These are phyloP conservation scores for Crotalus tigris DNA, from an alignment of 2,113 vertebrate genomes.

Conservation along the genomic window DNA sequence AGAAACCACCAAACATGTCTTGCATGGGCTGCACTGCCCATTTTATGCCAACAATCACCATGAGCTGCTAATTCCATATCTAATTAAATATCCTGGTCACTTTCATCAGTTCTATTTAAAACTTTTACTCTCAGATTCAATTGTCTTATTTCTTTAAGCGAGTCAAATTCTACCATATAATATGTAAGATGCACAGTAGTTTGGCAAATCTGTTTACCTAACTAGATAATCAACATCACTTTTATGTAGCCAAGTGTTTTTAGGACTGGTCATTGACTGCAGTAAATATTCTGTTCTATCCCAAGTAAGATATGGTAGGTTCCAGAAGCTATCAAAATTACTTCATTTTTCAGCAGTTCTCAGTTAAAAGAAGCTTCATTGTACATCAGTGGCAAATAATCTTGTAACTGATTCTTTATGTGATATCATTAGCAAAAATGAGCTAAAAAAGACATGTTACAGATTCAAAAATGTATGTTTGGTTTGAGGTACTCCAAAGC, in stretches of 20 bases:
- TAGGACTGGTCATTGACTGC: neutral
- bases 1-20: neutral
- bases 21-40: neutral
- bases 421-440: neutral
- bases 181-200: neutral
- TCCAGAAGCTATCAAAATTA: neutral
- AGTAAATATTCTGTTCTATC: neutral
- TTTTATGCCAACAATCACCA: neutral
- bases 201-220: neutral
- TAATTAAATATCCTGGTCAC: neutral
- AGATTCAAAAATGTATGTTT: neutral
- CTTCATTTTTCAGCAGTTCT: neutral
- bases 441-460: neutral
- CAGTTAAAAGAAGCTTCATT: neutral
- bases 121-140: neutral
- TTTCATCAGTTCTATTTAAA: neutral
- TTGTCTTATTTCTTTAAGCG: neutral
- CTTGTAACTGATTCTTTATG: neutral
- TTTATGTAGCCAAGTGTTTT: neutral
- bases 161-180: neutral
- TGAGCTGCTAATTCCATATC: neutral
- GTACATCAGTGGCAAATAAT: neutral
- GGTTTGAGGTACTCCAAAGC: neutral
- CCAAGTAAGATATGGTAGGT: neutral
- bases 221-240: neutral